These are phyloP conservation scores for Gymnoscopelus braueri DNA, from an alignment of 2,797 vertebrate genomes.

Conservation along the genomic window DNA sequence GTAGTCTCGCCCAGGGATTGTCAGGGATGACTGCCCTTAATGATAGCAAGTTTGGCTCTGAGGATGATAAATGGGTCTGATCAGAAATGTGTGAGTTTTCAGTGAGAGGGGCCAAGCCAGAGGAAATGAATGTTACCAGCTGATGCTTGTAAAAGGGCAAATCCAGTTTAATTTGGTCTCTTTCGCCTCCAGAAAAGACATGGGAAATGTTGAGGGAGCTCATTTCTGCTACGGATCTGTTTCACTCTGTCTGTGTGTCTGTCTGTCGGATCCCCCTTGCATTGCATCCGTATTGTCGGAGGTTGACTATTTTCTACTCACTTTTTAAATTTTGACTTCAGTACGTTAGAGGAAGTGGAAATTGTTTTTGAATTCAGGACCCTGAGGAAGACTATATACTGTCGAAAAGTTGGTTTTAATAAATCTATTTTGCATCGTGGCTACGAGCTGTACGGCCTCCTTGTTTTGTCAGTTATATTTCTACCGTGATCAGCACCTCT, in stretches of 20 bases:
- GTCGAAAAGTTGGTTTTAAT: too few species aligned
- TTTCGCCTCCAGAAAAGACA: not conserved
- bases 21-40: conserved; percentile 36
- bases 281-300: too few species aligned
- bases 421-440: too few species aligned
- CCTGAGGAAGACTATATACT: too few species aligned
- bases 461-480: too few species aligned
- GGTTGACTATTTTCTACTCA: too few species aligned
- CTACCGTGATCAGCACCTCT: too few species aligned
- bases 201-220: conserved; percentile 1
- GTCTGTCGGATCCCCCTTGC: too few species aligned
- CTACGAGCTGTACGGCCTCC: too few species aligned
- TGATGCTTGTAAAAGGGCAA: conserved; percentile 38
- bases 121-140: conserved; percentile 33
- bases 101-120: conserved; percentile 7
- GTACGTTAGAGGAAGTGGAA: too few species aligned
- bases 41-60: conserved; percentile 40
- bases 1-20: not conserved
- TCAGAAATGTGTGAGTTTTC: conserved; percentile 15
- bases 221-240: conserved; percentile 1
- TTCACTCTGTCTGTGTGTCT: not conserved
- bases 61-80: conserved; percentile 32
- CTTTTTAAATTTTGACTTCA: too few species aligned
- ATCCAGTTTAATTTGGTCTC: conserved; percentile 7
- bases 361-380: too few species aligned